These are phyloP conservation scores for Embiotoca jacksoni DNA, from an alignment of 2,113 vertebrate genomes.

Conservation along the genomic window DNA sequence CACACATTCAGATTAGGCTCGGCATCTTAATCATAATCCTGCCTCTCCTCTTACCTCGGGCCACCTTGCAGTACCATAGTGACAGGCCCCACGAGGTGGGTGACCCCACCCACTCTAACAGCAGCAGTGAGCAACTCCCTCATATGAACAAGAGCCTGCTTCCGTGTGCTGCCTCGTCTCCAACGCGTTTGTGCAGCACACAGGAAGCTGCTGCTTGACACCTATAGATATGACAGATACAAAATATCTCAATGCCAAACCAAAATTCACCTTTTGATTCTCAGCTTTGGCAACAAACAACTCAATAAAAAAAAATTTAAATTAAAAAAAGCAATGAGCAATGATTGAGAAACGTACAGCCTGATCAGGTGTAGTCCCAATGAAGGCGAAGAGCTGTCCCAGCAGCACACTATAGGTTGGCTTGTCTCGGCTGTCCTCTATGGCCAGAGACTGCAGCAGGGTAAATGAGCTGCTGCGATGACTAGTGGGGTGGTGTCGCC, in stretches of 20 bases:
- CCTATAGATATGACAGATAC: conserved; percentile 78
- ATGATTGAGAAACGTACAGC: conserved; percentile 82
- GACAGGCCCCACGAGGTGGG: conserved; percentile 95
- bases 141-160: conserved; percentile 97
- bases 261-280: conserved; percentile 1
- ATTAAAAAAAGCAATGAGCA: not conserved
- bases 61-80: conserved; percentile 98
- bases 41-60: conserved; percentile 85
- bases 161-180: conserved; percentile 93
- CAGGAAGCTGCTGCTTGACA: conserved; percentile 97
- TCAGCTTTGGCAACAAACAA: conserved; percentile 3
- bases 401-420: conserved; percentile 96
- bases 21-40: not conserved
- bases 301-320: not conserved
- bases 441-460: conserved; percentile 92
- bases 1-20: not conserved
- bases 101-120: conserved; percentile 95
- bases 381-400: conserved; percentile 97
- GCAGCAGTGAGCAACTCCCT: conserved; percentile 95
- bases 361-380: conserved; percentile 97
- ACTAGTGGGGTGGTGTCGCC: conserved; percentile 92
- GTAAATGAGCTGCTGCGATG: conserved; percentile 98
- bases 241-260: conserved; percentile 10
- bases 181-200: conserved; percentile 96
- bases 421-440: conserved; percentile 94